Conservation (phyloP, 2,113 vertebrate species). For the Pluvianellus socialis region DNA sequence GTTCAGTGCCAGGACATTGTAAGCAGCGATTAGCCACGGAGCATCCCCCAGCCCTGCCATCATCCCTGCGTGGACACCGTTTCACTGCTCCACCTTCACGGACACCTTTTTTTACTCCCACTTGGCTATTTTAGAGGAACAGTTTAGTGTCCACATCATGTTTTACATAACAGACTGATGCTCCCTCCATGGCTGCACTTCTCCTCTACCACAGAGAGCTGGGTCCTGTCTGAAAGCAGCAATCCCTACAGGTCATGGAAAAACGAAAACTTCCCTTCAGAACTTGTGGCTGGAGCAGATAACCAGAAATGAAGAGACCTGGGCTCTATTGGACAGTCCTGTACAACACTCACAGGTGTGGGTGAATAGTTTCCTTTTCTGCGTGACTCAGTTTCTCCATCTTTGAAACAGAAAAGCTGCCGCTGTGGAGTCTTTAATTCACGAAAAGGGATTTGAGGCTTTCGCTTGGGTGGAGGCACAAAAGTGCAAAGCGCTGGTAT, state of each 20-base stretch:
- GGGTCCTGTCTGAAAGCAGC: not conserved
- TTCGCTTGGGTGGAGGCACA: not conserved
- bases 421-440: not conserved
- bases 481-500: not conserved
- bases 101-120: not conserved
- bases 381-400: not conserved
- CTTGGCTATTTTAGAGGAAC: not conserved
- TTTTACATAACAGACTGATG: not conserved
- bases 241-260: not conserved
- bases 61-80: fast-evolving
- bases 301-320: not conserved
- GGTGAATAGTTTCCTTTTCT: not conserved
- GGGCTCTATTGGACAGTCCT: not conserved
- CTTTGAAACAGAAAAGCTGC: not conserved
- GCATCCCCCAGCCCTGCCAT: not conserved
- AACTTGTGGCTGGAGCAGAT: not conserved
- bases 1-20: not conserved
- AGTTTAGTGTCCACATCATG: not conserved
- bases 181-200: not conserved
- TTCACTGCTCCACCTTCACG: not conserved
- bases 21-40: not conserved
- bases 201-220: not conserved
- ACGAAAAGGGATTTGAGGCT: not conserved
- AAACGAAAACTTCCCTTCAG: not conserved
- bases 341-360: not conserved